Base-by-base conservation (phyloP, 2,797 vertebrate genomes). In the Girardinus metallicus region DNA sequence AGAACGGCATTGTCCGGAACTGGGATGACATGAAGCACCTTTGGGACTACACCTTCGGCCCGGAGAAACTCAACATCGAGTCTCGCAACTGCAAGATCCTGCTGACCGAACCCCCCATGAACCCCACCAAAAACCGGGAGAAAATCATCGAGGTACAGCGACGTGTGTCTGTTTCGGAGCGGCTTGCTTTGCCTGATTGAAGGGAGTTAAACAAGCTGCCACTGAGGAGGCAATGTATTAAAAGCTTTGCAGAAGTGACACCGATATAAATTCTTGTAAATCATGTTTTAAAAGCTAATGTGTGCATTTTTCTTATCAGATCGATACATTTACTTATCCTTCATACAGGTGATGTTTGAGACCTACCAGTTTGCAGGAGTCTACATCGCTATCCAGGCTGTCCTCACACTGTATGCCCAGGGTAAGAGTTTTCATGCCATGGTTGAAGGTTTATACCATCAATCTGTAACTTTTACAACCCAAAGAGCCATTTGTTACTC, bases 11-110 rank as follows among this genome's bases (percentile, higher is more conserved):
- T 0, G 96, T 97, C 44, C 94, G 96, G 85, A 95, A 93, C 93
- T 97, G 96, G 96, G 96, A 97, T 0, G 96, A 97, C 92, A 97
- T 97, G 96, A 94, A 96, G 73, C 95, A 96, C 90, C 89, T 97
- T 84, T 97, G 96, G 96, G 96, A 97, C 87, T 95, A 97, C 93
- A 97, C 96, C 57, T 97, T 97, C 12, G 96, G 96, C 68, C 94
- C 96, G 0, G 94, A 96, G 81, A 96, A 96, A 78, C 96, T 97
- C 76, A 93, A 94, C 87, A 92, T 97, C 10, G 92, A 94, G 76
- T 96, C 96, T 0, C 94, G 93, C 7, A 95, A 96, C 92, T 96
- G 96, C 92, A 97, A 97, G 92, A 95, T 96, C 78, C 86, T 97
- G 53, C 90, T 97, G 88, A 97, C 96, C 0, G 96, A 97, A 80